Conservation (phyloP, 2,113 vertebrate species). For the Colistium nudipinnis region DNA sequence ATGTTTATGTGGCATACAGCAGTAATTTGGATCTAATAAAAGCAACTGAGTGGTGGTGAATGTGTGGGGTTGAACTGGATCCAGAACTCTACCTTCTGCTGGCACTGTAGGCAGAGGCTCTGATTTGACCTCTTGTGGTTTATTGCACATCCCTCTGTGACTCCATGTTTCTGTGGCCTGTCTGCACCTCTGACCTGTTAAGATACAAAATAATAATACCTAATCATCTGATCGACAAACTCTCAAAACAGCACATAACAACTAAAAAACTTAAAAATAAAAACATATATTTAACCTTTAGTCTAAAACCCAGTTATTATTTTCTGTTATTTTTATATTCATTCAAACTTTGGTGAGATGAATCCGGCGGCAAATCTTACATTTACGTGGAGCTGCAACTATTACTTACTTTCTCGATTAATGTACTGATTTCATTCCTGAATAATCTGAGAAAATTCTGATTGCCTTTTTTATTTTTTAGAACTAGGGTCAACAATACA, state of each 20-base stretch:
- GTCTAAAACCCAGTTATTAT: too few relatives aligned
- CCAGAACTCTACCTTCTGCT: conserved; percentile 48
- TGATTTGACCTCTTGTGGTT: conserved; percentile 63
- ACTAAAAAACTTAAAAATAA: too few relatives aligned
- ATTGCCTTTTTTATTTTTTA: too few relatives aligned
- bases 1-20: background rate
- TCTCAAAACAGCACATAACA: background rate
- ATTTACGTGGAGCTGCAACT: too few relatives aligned
- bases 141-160: conserved; percentile 75
- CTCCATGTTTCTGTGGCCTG: conserved; percentile 31
- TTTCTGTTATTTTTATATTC: too few relatives aligned
- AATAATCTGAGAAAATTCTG: too few relatives aligned
- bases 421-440: too few relatives aligned
- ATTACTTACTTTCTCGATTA: too few relatives aligned
- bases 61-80: background rate
- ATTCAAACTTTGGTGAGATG: too few relatives aligned
- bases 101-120: conserved; percentile 43
- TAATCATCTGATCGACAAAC: background rate
- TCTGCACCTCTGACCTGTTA: conserved; percentile 66
- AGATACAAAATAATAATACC: background rate
- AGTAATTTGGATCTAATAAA: background rate
- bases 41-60: background rate
- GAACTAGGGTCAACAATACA: too few relatives aligned
- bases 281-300: too few relatives aligned
- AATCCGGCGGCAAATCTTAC: too few relatives aligned